phyloP scores from a whole-genome alignment of 2,888 invertebrate genomes.

The Eumerus sabulonum region DNA sequence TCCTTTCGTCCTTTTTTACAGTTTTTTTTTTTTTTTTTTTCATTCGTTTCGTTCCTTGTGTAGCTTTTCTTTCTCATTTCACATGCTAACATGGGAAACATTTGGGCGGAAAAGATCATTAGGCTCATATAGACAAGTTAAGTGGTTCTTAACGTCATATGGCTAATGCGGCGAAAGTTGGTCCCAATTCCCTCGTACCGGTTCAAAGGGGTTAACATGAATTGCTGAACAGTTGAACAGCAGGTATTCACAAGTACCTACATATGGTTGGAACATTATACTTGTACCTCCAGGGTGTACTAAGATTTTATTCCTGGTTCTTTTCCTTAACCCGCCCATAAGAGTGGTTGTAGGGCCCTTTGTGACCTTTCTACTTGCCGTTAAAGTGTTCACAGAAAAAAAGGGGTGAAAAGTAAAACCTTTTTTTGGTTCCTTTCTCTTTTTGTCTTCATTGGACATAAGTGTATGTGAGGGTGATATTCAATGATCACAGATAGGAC shows the following conservation, averaged over 20 bases:
- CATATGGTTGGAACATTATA: conserved; percentile 47
- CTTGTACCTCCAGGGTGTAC: conserved; percentile 50
- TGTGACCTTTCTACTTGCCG: conserved; percentile 33
- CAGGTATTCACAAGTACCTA: conserved; percentile 29
- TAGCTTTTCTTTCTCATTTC: conserved; percentile 56
- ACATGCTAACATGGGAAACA: conserved; percentile 64
- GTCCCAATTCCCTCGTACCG: conserved; percentile 41
- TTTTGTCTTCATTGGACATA: too few relatives aligned
- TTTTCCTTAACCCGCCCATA: not conserved
- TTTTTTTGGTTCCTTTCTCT: too few relatives aligned
- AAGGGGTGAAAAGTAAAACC: conserved; percentile 43
- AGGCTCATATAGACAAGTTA: conserved; percentile 79
- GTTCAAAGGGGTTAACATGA: conserved; percentile 57
- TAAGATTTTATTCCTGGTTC: conserved; percentile 49
- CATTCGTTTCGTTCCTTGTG: conserved; percentile 29
- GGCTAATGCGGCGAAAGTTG: conserved; percentile 66
- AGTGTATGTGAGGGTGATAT: conserved; percentile 30
- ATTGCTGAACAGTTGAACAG: conserved; percentile 39
- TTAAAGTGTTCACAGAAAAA: conserved; percentile 31
- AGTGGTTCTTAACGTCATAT: conserved; percentile 76
- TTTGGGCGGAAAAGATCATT: conserved; percentile 75
- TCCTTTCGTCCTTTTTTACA: conserved; percentile 31
- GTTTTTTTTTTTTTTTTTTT: conserved; percentile 35
- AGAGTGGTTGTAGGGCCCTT: conserved; percentile 6
- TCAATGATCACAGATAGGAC: conserved; percentile 34